Evolutionary conservation across 2,797 vertebrate genomes (phyloP), one percentile per base, ranked within the genome.

Genomic region (Chiropotes sagulatus): DNA sequence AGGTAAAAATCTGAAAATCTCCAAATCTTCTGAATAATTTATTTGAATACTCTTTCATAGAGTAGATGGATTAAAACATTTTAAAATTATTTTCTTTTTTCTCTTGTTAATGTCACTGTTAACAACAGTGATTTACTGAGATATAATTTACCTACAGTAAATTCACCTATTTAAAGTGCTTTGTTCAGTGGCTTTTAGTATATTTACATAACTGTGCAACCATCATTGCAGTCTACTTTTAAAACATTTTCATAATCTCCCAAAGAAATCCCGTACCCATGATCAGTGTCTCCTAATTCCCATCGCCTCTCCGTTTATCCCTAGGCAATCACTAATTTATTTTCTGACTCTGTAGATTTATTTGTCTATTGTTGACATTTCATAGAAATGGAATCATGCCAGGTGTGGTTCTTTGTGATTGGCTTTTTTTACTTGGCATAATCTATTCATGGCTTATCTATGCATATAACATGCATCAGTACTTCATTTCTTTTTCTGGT

Each of bases 171-270:
- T 75, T 79, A 86, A 93, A 94, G 75, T 92, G 7, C 20, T 70
- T 76, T 5, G 4, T 19, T 91, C 28, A 80, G 20, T 54, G 54
- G 19, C n/a, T 86, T 90, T 87, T 85, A 85, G 36, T 50, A 28
- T 61, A 64, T 50, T 70, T 79, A 70, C 10, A 72, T 52, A 82
- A 3, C 39, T 78, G 67, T 50, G 19, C 4, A 44, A 67, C n/a
- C 41, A 75, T 79, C 26, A 80, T 75, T 48, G 64, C 17, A 86
- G 57, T 67, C 19, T 67, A 92, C 82, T 75, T 95, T 93, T 87
- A 87, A 81, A 96, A 95, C n/a, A 57, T 90, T 88, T 96, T 48
- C 13, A 48, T 90, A 93, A 76, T 3, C 7, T 19, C 26, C 19
- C 12, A 28, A 64, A 85, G 12, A 87, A 90, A 85, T 70, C 17